Conservation (phyloP, 64 coral and sea anemone genomes). For the Hydrozoanthus tunicans region DNA sequence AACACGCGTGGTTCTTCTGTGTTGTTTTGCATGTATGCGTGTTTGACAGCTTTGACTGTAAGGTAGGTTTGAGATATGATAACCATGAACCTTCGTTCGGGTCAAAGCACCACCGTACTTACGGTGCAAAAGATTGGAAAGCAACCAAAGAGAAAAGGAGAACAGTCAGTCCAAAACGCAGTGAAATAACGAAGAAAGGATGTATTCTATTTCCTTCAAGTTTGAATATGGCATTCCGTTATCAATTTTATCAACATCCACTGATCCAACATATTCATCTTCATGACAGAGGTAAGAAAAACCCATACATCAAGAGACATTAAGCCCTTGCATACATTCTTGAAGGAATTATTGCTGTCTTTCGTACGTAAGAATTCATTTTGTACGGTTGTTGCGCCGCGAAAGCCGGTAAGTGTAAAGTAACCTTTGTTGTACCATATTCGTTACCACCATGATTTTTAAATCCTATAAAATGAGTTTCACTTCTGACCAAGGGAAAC, state of each 20-base stretch:
- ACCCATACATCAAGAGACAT: neutral
- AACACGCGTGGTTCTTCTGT: neutral
- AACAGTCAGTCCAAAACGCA: neutral
- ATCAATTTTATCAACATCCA: neutral
- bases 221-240: neutral
- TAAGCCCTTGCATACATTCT: no score
- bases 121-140: neutral
- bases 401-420: no score
- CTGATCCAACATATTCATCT: neutral
- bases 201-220: neutral
- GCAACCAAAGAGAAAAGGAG: neutral
- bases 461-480: no score
- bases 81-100: neutral
- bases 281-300: constrained; percentile 3
- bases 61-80: neutral
- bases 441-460: no score
- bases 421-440: no score
- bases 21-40: neutral
- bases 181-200: constrained; percentile 1
- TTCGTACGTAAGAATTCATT: no score
- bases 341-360: no score
- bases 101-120: neutral
- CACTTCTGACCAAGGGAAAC: no score
- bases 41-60: neutral
- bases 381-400: no score